Percentiles rank a stretch among this genome's conserved stretches.
Conservation (phyloP, 2,888 invertebrate species). For the Pristionchus maxplancki region DNA sequence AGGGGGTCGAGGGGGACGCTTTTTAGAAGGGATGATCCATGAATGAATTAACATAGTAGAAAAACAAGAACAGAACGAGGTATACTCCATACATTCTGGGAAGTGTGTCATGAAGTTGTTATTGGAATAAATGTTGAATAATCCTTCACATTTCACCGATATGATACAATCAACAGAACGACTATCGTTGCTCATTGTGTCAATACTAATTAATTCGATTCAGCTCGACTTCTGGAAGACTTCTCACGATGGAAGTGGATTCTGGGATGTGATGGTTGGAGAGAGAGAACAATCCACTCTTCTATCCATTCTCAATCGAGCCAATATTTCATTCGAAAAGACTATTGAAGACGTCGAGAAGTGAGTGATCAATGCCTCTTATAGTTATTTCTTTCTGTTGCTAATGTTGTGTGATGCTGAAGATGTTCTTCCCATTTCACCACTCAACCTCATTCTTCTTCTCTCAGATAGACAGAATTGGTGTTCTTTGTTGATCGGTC, state of each 20-base stretch:
- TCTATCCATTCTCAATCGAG: conserved; percentile 55
- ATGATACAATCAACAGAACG: background rate
- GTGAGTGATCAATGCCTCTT: conserved; percentile 56
- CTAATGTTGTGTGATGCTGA: no score
- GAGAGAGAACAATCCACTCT: conserved; percentile 79
- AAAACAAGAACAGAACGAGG: background rate
- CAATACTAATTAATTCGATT: conserved; percentile 48
- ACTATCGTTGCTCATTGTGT: background rate
- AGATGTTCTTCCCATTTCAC: background rate
- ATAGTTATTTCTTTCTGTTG: background rate
- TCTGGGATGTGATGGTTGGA: conserved; percentile 85
- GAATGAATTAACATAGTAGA: background rate
- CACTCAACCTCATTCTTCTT: no score
- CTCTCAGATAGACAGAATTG: background rate
- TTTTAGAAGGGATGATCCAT: background rate
- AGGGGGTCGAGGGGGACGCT: no score
- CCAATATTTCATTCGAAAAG: conserved; percentile 62
- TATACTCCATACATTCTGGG: background rate
- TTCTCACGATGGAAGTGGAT: conserved; percentile 81
- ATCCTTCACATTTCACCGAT: background rate
- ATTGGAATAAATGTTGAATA: background rate
- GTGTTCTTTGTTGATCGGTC: background rate
- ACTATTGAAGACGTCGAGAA: conserved; percentile 75
- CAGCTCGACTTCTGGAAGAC: conserved; percentile 83
- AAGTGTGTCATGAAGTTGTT: background rate